These are phyloP conservation scores for Drosophila nigricruria DNA, from an alignment of 2,888 invertebrate species.

Conservation along the genomic window DNA sequence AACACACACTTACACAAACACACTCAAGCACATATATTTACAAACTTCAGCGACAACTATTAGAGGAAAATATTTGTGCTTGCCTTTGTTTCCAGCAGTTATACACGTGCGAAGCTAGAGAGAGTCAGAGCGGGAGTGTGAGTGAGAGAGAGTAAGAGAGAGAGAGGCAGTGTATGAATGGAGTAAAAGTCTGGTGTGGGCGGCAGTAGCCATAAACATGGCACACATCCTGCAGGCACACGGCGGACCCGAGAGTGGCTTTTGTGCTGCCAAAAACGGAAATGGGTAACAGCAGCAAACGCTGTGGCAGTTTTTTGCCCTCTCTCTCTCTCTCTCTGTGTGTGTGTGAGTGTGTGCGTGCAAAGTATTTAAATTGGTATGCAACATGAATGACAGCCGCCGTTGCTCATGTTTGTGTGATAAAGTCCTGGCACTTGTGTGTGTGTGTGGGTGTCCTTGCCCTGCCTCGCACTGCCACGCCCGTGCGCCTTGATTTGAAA, in stretches of 20 bases:
- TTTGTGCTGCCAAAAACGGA: slow-evolving; percentile 78
- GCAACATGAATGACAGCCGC: slow-evolving; percentile 79
- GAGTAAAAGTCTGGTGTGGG: not conserved
- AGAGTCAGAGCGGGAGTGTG: not conserved
- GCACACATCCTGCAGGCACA: slow-evolving; percentile 77
- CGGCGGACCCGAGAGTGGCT: slow-evolving; percentile 68
- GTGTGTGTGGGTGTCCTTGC: slow-evolving; percentile 46
- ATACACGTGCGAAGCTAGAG: slow-evolving; percentile 30
- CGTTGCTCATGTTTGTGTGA: slow-evolving; percentile 68
- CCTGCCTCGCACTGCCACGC: slow-evolving; percentile 44
- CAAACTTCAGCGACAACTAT: slow-evolving; percentile 78
- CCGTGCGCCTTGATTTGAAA: slow-evolving; percentile 66
- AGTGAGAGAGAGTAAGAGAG: not conserved
- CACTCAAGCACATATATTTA: slow-evolving; percentile 19
- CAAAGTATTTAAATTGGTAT: slow-evolving; percentile 78
- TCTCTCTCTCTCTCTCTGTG: slow-evolving; percentile 34
- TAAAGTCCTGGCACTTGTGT: slow-evolving; percentile 56
- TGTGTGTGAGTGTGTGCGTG: slow-evolving; percentile 51
- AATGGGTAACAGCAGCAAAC: slow-evolving; percentile 78
- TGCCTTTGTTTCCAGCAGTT: slow-evolving; percentile 63
- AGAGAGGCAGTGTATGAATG: not conserved
- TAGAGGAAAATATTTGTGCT: slow-evolving; percentile 77
- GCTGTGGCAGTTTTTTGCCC: slow-evolving; percentile 21
- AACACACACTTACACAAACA: slow-evolving; percentile 17
- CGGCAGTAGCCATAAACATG: slow-evolving; percentile 67